Evolutionary conservation across 1,140 invertebrate species (phyloP).

Genomic region (Scaptodrosophila lebanonensis): DNA sequence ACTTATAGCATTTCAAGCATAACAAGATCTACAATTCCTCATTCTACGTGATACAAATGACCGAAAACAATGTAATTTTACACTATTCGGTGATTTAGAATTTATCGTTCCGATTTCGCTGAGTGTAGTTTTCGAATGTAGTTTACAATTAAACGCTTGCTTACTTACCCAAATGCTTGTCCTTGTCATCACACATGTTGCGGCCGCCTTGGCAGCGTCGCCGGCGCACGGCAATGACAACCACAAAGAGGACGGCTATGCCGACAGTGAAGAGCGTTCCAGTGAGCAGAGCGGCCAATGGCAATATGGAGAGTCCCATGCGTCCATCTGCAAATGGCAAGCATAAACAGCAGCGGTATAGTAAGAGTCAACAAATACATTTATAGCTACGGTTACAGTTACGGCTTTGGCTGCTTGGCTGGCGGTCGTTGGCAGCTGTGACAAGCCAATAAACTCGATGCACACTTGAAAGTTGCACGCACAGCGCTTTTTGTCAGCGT

Average conservation of each 20-base stretch:
- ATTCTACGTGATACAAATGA: too few species aligned
- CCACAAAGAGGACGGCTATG: slow-evolving; percentile 81
- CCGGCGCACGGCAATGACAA: slow-evolving; percentile 79
- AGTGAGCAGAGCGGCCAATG: slow-evolving; percentile 80
- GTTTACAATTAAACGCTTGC: too few species aligned
- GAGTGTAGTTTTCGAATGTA: too few species aligned
- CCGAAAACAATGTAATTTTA: too few species aligned
- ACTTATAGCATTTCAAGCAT: too few species aligned
- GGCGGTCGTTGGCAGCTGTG: neutral
- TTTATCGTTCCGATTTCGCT: neutral
- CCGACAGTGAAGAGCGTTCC: slow-evolving; percentile 82
- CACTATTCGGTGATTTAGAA: too few species aligned
- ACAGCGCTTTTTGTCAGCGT: too few species aligned
- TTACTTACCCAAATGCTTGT: slow-evolving; percentile 79
- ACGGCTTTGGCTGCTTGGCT: too few species aligned
- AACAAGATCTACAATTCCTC: too few species aligned
- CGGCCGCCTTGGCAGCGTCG: slow-evolving; percentile 70
- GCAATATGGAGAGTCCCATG: slow-evolving; percentile 80
- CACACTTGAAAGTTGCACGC: too few species aligned
- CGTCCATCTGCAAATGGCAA: slow-evolving; percentile 79
- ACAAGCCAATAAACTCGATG: slow-evolving; percentile 3
- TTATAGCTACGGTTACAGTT: too few species aligned
- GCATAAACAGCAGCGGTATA: neutral
- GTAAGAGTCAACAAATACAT: neutral
- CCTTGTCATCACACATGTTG: slow-evolving; percentile 77